Evolutionary conservation across 2,113 vertebrate genomes (phyloP).

Genomic region (Gila orcuttii): DNA sequence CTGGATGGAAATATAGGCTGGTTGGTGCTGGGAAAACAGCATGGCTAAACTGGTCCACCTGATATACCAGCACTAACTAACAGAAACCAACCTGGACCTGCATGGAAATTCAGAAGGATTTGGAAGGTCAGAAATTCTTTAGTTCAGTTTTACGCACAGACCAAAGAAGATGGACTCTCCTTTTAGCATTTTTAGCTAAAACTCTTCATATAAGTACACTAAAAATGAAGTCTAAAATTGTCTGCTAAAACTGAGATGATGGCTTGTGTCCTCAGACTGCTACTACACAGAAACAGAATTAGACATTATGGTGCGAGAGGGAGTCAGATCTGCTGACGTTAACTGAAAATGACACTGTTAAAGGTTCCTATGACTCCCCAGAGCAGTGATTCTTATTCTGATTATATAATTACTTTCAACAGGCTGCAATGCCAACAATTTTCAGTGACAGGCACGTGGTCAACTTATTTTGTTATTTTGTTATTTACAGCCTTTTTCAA

Average conservation of each 20-base stretch:
- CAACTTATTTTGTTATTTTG: background rate
- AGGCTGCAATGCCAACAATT: conserved; percentile 47
- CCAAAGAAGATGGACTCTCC: background rate
- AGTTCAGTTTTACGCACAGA: background rate
- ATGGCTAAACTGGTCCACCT: background rate
- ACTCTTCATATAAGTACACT: background rate
- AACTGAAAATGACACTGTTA: conserved; percentile 27
- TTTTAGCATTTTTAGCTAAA: background rate
- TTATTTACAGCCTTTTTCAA: background rate
- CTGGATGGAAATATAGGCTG: background rate
- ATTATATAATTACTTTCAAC: conserved; percentile 51
- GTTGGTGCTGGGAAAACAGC: background rate
- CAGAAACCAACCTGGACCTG: background rate
- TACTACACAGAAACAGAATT: conserved; percentile 13
- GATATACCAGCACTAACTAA: background rate
- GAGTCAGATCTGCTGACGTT: conserved; percentile 46
- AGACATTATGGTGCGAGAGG: conserved; percentile 13
- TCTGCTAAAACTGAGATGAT: background rate
- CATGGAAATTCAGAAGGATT: background rate
- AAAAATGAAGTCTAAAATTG: background rate
- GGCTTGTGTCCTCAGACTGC: conserved; percentile 18
- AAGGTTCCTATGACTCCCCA: conserved; percentile 19
- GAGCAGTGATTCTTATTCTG: conserved; percentile 20
- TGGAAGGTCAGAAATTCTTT: background rate
- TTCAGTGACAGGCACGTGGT: conserved; percentile 26